These are phyloP conservation scores for Cephus runcator DNA, from an alignment of 2,888 invertebrate species.

Conservation along the genomic window DNA sequence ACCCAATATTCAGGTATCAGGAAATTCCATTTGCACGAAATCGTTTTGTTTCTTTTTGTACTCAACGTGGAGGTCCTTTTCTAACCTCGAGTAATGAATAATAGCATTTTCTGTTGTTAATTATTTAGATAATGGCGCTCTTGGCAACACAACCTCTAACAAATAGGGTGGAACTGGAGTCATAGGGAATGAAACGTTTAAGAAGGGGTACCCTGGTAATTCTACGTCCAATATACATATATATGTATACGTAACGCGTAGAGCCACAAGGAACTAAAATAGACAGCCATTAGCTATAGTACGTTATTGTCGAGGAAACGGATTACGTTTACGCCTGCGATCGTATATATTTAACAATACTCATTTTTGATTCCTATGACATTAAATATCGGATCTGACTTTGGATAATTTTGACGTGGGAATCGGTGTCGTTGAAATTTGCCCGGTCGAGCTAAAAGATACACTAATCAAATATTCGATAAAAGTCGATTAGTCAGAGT, in stretches of 20 bases:
- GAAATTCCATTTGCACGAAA: not conserved
- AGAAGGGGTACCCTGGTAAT: not conserved
- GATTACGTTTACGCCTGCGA: not conserved
- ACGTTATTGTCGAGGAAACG: slow-evolving; percentile 18
- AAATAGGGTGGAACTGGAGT: not conserved
- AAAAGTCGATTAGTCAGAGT: not conserved
- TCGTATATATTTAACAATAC: not conserved
- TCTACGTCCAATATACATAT: not conserved
- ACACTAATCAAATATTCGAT: not conserved
- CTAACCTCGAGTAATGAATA: not conserved
- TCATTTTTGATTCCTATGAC: not conserved
- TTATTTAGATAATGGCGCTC: not conserved
- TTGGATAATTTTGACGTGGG: not conserved
- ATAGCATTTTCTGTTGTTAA: not conserved
- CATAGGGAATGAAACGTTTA: not conserved
- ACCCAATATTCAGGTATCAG: not conserved
- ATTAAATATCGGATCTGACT: not conserved
- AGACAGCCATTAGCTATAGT: slow-evolving; percentile 29
- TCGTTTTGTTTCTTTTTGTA: too few species aligned
- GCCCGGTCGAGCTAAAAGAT: not conserved
- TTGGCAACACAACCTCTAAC: not conserved
- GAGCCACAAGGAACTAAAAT: slow-evolving; percentile 24
- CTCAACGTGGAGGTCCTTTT: too few species aligned
- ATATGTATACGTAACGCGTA: not conserved
- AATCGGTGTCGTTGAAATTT: too few species aligned